Evolutionary conservation across 2,113 vertebrate species (phyloP).

Genomic region (Seriola dumerili): DNA sequence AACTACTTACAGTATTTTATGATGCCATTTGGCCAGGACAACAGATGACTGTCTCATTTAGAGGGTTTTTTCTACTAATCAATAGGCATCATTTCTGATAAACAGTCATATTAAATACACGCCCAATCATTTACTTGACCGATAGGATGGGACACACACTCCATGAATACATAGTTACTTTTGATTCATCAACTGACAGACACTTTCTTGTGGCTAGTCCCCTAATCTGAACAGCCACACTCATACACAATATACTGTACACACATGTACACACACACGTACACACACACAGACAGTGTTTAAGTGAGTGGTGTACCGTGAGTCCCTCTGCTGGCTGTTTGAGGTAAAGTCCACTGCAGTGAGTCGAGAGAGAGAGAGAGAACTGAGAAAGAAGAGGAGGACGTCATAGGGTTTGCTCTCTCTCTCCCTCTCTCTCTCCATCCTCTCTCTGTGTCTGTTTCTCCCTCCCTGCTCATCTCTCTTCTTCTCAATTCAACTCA

Average conservation of each 20-base stretch:
- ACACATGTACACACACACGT: neutral
- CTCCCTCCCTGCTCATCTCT: constrained; percentile 32
- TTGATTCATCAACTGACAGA: constrained; percentile 33
- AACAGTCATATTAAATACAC: constrained; percentile 11
- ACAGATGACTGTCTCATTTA: constrained; percentile 14
- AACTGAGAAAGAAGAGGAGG: constrained; percentile 4
- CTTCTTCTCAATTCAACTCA: constrained; percentile 60
- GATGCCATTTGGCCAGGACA: neutral
- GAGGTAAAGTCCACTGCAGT: constrained; percentile 68
- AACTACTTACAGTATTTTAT: neutral
- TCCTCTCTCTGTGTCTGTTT: neutral
- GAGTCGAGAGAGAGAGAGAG: constrained; percentile 29
- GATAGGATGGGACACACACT: neutral
- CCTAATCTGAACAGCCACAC: neutral
- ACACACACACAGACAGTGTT: constrained; percentile 10
- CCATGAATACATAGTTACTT: constrained; percentile 2
- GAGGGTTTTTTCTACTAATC: neutral
- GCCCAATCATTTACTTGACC: neutral
- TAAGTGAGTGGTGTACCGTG: constrained; percentile 39
- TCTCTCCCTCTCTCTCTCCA: neutral
- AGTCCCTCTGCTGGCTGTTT: constrained; percentile 73
- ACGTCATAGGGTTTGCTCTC: constrained; percentile 43
- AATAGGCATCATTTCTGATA: neutral
- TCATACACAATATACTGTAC: neutral
- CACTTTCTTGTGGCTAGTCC: constrained; percentile 11